Conservation (phyloP, 2,113 vertebrate genomes). For the Oreochromis spilurus region DNA sequence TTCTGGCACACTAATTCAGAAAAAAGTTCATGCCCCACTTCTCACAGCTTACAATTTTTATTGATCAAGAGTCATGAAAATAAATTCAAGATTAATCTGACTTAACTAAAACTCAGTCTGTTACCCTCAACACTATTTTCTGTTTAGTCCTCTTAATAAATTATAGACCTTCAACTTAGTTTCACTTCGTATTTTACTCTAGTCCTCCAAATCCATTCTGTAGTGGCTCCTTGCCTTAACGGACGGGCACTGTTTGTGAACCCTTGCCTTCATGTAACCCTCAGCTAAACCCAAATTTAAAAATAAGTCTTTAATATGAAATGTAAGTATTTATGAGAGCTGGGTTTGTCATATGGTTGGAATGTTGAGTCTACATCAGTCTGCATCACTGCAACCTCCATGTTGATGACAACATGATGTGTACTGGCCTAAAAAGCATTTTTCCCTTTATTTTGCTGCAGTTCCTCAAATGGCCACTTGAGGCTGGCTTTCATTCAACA, state of each 20-base stretch:
- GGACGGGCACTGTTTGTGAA: background rate
- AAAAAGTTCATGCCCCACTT: background rate
- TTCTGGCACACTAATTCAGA: background rate
- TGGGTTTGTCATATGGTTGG: background rate
- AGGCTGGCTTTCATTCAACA: background rate
- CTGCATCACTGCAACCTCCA: background rate
- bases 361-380: background rate
- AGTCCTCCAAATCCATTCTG: background rate
- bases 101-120: background rate
- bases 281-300: rapidly evolving
- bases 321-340: background rate
- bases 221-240: background rate
- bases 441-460: background rate
- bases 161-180: background rate
- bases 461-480: background rate
- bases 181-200: background rate
- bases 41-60: background rate
- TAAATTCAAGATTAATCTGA: background rate
- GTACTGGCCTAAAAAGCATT: background rate
- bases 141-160: background rate
- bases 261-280: rapidly evolving
- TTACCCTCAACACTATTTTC: rapidly evolving
- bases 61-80: background rate
- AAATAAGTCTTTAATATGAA: background rate
- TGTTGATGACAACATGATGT: background rate